These are phyloP conservation scores for Grus americana DNA, from an alignment of 2,113 vertebrate genomes.

Conservation along the genomic window DNA sequence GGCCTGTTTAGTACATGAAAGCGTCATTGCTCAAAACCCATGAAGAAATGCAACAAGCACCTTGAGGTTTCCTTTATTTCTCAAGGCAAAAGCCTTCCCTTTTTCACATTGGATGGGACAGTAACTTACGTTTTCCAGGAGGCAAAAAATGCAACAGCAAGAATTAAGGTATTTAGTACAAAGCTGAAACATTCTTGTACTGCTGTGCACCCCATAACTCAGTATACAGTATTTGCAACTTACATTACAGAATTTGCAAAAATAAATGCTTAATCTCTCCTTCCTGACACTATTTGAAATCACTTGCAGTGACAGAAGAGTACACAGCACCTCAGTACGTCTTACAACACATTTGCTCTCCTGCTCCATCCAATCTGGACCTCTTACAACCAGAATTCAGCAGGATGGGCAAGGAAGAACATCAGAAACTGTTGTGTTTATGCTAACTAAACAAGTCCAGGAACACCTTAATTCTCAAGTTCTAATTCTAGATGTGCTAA, in stretches of 20 bases:
- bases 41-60: not conserved
- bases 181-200: not conserved
- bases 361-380: not conserved
- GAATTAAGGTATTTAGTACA: not conserved
- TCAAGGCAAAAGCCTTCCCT: not conserved
- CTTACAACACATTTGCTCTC: not conserved
- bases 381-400: not conserved
- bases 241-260: fast-evolving
- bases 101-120: not conserved
- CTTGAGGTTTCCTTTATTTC: not conserved
- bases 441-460: not conserved
- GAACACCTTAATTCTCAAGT: not conserved
- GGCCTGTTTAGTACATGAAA: not conserved
- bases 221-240: not conserved
- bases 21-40: not conserved
- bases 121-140: not conserved
- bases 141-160: not conserved
- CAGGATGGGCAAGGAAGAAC: not conserved
- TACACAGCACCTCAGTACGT: not conserved
- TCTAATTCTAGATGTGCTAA: not conserved
- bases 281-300: not conserved
- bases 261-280: not conserved
- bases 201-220: not conserved
- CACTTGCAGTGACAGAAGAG: not conserved
- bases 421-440: not conserved